A percentile compares a stretch with the other conserved stretches of the same genome.
Conservation (phyloP, 1,140 invertebrate species). For the Chlorops oryzae region DNA sequence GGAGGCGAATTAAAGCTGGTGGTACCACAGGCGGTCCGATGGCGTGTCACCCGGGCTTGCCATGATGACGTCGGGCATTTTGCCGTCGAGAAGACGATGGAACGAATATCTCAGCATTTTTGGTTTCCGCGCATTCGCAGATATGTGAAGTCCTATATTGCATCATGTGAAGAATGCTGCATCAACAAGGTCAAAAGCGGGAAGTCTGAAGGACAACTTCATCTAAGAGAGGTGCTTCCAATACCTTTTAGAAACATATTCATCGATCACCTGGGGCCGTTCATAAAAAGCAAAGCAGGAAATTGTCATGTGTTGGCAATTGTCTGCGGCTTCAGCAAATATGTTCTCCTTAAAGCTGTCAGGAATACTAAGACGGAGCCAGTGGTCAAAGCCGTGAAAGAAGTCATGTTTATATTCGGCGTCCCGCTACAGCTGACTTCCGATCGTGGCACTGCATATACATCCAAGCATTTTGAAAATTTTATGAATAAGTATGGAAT, state of each 20-base stretch:
- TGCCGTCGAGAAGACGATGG: too few relatives aligned
- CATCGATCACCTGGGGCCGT: conserved; percentile 33
- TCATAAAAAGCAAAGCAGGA: conserved; percentile 25
- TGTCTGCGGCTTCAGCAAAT: conserved; percentile 33
- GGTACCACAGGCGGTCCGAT: too few relatives aligned
- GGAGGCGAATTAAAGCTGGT: too few relatives aligned
- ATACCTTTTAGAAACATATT: conserved; percentile 27
- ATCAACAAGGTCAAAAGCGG: too few relatives aligned
- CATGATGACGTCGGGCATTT: too few relatives aligned
- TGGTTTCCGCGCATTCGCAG: too few relatives aligned
- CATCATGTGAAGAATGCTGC: too few relatives aligned
- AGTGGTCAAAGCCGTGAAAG: conserved; percentile 4
- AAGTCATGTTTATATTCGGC: conserved; percentile 1
- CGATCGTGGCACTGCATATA: conserved; percentile 1
- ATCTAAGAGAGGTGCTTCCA: conserved; percentile 27
- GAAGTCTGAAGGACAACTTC: conserved; percentile 21
- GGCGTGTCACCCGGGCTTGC: too few relatives aligned
- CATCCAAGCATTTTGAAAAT: conserved; percentile 11
- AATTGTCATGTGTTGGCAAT: conserved; percentile 49
- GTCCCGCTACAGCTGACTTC: background rate
- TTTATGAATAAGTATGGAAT: background rate
- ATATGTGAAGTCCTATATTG: too few relatives aligned
- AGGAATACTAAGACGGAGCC: conserved; percentile 18
- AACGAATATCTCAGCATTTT: too few relatives aligned
- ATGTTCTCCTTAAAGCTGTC: conserved; percentile 1